Conservation (phyloP, 2,797 vertebrate genomes). For the Phataginus tricuspis region DNA sequence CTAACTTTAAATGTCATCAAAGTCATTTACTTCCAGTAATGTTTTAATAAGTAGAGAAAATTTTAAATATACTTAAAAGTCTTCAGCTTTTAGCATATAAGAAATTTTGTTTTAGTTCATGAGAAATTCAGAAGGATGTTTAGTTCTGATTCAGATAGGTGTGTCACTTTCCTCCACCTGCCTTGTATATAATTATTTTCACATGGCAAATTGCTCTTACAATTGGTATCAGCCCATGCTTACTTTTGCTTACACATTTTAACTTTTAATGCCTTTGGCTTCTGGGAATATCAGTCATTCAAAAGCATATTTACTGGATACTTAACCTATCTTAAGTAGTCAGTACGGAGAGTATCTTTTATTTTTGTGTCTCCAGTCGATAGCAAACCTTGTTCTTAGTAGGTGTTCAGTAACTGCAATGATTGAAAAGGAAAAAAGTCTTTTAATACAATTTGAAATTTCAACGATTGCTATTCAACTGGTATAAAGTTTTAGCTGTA, state of each 20-base stretch:
- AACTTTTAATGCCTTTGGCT: neutral
- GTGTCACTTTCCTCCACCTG: neutral
- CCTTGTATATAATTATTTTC: conserved; percentile 2
- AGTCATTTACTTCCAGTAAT: neutral
- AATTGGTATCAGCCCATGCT: neutral
- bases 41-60: neutral
- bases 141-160: neutral
- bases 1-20: neutral
- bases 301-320: neutral
- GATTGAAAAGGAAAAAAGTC: neutral
- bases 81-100: neutral
- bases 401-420: neutral
- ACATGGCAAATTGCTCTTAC: neutral
- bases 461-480: neutral
- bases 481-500: neutral
- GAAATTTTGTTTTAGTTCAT: neutral
- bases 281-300: neutral
- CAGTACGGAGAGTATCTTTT: neutral
- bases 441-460: neutral
- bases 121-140: neutral
- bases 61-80: neutral
- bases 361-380: neutral
- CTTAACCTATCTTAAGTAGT: neutral
- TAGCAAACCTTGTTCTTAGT: neutral
- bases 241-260: conserved; percentile 30